Base-by-base conservation (phyloP, 2,888 invertebrate species). In the Pedicia rivosa region DNA sequence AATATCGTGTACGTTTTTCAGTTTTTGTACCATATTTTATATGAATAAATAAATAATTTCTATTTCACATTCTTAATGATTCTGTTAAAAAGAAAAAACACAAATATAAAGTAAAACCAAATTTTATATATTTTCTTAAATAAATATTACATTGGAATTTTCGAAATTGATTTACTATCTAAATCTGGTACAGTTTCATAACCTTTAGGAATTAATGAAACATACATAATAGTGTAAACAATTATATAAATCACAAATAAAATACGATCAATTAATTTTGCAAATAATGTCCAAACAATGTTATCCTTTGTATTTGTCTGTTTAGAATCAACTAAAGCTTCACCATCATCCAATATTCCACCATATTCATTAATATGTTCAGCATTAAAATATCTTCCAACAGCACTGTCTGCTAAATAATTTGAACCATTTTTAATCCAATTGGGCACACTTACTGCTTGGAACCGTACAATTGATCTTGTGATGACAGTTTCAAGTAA, bases 401-500 rank as follows among this genome's bases (percentile, higher is more conserved):
- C 4, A 6, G 20, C 12, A 3, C 19, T 20, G 9, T 17, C 20
- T 17, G 26, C 17, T 2, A 35, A 12, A 8, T 13, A 25, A 16
- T 26, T 26, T 7, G 40, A 42, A 6, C 38, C 33, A 7, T 32
- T 34, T 24, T 41, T 35, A 12, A 47, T 15, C 44, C 45, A 47
- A 8, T 9, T 20, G 5, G 47, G 47, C 12, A 37, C 30, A 5
- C 16, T 16, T n/a, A n/a, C n/a, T 5, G 36, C n/a, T 26, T 30
- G 24, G 15, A 39, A 44, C 7, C 20, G 7, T 13, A 37, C 13
- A 14, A 47, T 12, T 5, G 39, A 41, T 12, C 42, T 33, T 16
- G 42, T 36, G 13, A 46, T 27, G 2, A 44, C 31, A 2, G 47
- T 46, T 6, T 44, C 35, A 5, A 46, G 9, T 6, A 47, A 17